Base-by-base conservation (phyloP, 1,140 invertebrate genomes). In the Cydia fagiglandana region DNA sequence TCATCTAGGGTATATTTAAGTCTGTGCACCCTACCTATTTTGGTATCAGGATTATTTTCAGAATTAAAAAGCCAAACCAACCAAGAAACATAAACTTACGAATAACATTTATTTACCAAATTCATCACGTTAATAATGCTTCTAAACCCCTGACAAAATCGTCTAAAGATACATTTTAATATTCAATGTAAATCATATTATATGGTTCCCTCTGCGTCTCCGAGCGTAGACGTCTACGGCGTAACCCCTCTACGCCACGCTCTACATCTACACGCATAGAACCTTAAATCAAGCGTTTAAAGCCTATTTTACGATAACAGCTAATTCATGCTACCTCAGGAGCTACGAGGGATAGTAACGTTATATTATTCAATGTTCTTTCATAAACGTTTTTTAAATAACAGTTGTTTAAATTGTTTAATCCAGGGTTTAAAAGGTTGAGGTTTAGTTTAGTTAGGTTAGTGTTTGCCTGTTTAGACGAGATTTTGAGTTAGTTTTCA, bases 371-470 rank as follows among this genome's bases (percentile, higher is more conserved):
- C 64, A 66, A 38, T 17, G 28, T 30, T 13, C 5, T 30, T 30
- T 66, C 64, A 70, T 70, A 70, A 70, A 70, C 30, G 15, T 34
- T 15, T 6, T 38, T 70, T 17, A 41, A 38, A 38, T 70, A 70
- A 17, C 12, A 30, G 66, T 45, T 61, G 34, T 70, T 70, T 38
- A 70, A 70, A 70, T 70, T 24, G 9, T 30, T 66, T 34, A 70
- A 70, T 34, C 30, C 28, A 7, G 20, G 66, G 38, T 70, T 41
- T 4, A 68, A 34, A 15, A 47, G 45, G 45, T n/a, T 38, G 34
- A 41, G 34, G 30, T n/a, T 38, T 70, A 41, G 30, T 68, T n/a
- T n/a, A n/a, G 38, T n/a, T n/a, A 68, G 64, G 10, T n/a, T n/a
- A n/a, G n/a, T n/a, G n/a, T n/a, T n/a, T n/a, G n/a, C n/a, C 30